phyloP scores from a whole-genome alignment of 2,888 invertebrate species.

The Drosophila ustulata region DNA sequence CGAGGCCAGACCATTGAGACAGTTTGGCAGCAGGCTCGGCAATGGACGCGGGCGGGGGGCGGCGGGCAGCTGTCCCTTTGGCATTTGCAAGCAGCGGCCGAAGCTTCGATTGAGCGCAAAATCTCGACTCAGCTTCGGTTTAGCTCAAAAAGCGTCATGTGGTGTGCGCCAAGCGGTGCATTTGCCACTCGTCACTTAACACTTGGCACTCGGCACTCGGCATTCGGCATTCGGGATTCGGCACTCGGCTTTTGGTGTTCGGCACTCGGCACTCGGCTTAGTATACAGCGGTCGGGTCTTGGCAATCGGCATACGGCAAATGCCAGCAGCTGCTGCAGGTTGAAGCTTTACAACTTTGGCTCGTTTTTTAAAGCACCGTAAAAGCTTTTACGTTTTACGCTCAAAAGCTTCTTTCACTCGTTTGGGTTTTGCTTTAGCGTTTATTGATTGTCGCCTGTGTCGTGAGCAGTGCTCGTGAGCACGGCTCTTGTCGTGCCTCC shows the following conservation, averaged over 20 bases:
- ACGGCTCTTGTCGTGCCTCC: constrained; percentile 2
- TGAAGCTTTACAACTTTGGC: constrained; percentile 47
- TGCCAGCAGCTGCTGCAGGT: constrained; percentile 29
- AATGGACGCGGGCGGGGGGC: neutral
- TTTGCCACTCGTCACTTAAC: constrained; percentile 23
- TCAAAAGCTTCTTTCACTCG: constrained; percentile 51
- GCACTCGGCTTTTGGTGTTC: neutral
- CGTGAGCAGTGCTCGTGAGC: constrained; percentile 31
- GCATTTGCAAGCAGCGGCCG: neutral
- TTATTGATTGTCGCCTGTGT: constrained; percentile 52
- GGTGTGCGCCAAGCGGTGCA: constrained; percentile 55
- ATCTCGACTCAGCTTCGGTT: constrained; percentile 58
- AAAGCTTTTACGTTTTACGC: constrained; percentile 65
- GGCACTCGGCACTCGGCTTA: neutral
- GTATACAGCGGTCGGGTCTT: neutral
- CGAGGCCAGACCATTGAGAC: constrained; percentile 71
- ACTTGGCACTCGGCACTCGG: constrained; percentile 7
- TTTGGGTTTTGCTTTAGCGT: constrained; percentile 37
- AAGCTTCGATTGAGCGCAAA: constrained; percentile 54
- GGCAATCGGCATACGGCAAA: constrained; percentile 19
- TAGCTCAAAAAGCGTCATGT: constrained; percentile 66
- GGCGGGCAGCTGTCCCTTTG: constrained; percentile 14
- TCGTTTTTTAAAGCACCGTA: constrained; percentile 23
- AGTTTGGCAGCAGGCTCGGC: constrained; percentile 44
- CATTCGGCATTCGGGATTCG: constrained; percentile 1